Evolutionary conservation across 2,113 vertebrate species (phyloP), one percentile per base, ranked within the genome.

Genomic region (Trichechus manatus): DNA sequence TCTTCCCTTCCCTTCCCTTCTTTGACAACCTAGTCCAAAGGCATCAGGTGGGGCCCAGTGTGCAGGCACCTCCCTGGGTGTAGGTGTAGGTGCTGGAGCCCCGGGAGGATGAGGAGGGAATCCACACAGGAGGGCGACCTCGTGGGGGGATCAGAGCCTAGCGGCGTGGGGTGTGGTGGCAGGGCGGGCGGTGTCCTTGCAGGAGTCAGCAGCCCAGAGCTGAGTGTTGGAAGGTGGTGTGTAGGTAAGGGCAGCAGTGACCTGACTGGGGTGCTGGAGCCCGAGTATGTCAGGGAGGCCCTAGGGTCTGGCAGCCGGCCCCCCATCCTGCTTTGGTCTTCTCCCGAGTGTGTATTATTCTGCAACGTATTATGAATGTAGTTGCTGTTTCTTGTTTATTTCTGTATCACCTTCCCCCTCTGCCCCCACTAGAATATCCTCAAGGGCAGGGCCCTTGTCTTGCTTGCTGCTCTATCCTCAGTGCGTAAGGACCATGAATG

Each of bases 311-410:
- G n/a, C 70, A 42, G 9, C 27, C 17, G 53, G n/a, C 6, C 8
- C 86, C 22, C 8, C 6, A 3, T 33, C 9, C 47, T 11, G 47
- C 15, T 23, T 36, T 44, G 11, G 33, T 23, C 33, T 59, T 83
- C 63, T 70, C 50, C 70, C 3, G 0, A 8, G 70, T 8, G 6
- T 68, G 1, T 4, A n/a, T 3, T 3, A 23, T 61, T n/a, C 1
- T 0, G 39, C 39, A 1, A 27, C 1, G 3, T 20, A 8, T 47
- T 56, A 6, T 0, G n/a, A 36, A 64, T 2, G 9, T 2, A 20
- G 19, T 19, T 9, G 56, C 33, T 64, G 20, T n/a, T 72, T 44
- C 72, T 29, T 84, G 50, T 29, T 39, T 70, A 10, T 64, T 59
- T 84, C 53, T 74, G 36, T 72, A n/a, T 29, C 2, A 0, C 53